phyloP scores from a whole-genome alignment of 2,113 vertebrate species.

The Hydrolagus affinis region DNA sequence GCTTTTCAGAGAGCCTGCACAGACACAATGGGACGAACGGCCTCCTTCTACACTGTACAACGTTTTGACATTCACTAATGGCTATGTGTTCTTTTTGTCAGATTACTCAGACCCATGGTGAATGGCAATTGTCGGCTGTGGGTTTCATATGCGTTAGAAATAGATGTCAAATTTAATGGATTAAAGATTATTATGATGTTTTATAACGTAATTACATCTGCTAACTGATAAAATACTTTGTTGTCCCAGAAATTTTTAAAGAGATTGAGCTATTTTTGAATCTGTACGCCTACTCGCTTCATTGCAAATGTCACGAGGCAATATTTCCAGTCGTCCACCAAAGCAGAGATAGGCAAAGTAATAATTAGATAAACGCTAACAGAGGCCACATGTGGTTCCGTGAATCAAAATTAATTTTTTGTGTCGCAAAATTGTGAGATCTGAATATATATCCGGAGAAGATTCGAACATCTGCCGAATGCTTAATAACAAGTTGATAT shows the following conservation, averaged over 20 bases:
- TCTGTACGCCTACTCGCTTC: background rate
- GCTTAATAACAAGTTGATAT: background rate
- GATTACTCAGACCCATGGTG: background rate
- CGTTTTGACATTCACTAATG: background rate
- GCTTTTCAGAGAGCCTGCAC: too few species aligned
- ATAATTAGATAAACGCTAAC: background rate
- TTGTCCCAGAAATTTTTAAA: background rate
- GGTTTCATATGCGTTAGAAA: background rate
- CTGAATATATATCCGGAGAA: background rate
- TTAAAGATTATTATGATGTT: background rate
- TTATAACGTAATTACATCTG: constrained; percentile 8
- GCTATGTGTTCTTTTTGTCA: background rate
- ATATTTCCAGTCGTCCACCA: background rate
- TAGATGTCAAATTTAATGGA: background rate
- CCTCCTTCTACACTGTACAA: too few species aligned
- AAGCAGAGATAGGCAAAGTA: background rate
- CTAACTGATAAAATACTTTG: background rate
- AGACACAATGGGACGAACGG: too few species aligned
- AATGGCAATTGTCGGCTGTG: background rate
- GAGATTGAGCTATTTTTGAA: background rate
- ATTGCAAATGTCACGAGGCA: background rate
- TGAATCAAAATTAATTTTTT: background rate
- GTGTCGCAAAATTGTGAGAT: background rate
- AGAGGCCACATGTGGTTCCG: background rate
- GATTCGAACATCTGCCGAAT: background rate